Conservation (phyloP, 2,113 vertebrate species). For the Thalassoma bifasciatum region DNA sequence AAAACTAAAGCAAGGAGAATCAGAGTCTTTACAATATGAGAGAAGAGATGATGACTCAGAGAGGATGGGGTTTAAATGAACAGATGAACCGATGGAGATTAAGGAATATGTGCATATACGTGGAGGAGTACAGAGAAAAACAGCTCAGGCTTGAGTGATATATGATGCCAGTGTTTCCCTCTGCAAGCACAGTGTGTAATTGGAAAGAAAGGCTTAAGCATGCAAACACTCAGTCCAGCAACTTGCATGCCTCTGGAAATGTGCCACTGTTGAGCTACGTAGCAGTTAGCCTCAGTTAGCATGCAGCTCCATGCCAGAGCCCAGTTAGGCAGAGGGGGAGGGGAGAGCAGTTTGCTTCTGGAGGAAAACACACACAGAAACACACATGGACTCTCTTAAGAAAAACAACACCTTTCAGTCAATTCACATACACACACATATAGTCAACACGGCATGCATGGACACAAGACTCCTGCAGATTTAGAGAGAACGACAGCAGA, state of each 20-base stretch:
- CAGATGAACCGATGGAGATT: conserved; percentile 29
- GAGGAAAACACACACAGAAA: conserved; percentile 60
- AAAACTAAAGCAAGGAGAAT: conserved; percentile 48
- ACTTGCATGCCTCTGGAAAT: conserved; percentile 15
- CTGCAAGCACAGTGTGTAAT: conserved; percentile 4
- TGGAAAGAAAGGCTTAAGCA: conserved; percentile 6
- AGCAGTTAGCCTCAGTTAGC: conserved; percentile 65
- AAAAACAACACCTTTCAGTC: conserved; percentile 12
- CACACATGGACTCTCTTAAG: conserved; percentile 43
- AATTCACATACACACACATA: neutral
- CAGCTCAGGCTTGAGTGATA: conserved; percentile 1
- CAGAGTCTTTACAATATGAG: conserved; percentile 27
- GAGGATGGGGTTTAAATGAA: conserved; percentile 37
- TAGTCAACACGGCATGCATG: conserved; percentile 10
- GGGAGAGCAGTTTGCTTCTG: conserved; percentile 43
- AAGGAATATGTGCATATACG: conserved; percentile 3
- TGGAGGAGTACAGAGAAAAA: neutral
- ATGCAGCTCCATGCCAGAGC: conserved; percentile 66
- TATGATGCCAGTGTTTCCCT: conserved; percentile 14
- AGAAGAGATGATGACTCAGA: conserved; percentile 38
- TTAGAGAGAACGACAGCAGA: conserved; percentile 17
- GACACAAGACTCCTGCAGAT: conserved; percentile 6
- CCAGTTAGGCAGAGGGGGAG: conserved; percentile 55
- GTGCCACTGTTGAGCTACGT: conserved; percentile 28
- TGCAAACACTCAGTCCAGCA: conserved; percentile 8